A percentile compares a stretch with the other conserved stretches of the same genome.
These are phyloP conservation scores for Sepioteuthis lessoniana DNA, from an alignment of 2,888 invertebrate genomes.

Conservation along the genomic window DNA sequence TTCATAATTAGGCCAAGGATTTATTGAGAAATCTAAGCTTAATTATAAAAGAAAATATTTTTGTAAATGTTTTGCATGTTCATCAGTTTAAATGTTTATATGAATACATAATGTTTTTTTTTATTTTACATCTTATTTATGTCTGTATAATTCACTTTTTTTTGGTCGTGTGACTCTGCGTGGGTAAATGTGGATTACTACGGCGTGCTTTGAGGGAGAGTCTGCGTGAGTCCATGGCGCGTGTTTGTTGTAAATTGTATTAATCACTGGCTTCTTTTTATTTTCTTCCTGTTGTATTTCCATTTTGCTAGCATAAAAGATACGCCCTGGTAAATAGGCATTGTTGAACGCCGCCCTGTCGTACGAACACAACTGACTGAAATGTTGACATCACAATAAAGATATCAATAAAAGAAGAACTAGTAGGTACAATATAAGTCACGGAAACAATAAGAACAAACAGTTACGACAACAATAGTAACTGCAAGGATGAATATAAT, in stretches of 20 bases:
- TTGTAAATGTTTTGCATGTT: no score
- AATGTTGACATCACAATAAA: slow-evolving; percentile 33
- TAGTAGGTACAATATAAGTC: not conserved
- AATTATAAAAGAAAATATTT: no score
- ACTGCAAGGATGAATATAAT: not conserved
- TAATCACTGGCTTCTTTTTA: not conserved
- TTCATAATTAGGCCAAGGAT: no score
- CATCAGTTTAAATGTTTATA: no score
- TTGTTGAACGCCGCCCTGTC: not conserved
- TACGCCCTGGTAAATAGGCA: slow-evolving; percentile 5
- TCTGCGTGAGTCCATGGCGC: not conserved
- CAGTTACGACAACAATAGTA: not conserved
- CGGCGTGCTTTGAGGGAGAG: not conserved
- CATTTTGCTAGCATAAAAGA: not conserved
- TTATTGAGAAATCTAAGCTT: no score
- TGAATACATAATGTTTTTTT: no score
- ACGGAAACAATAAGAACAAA: not conserved
- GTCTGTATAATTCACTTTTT: no score
- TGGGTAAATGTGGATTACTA: not conserved
- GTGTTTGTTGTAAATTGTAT: not conserved
- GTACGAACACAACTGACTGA: not conserved
- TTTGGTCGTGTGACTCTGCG: no score
- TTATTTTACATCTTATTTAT: no score
- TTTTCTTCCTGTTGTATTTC: not conserved
- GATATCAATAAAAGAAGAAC: slow-evolving; percentile 2